Evolutionary conservation across 2,797 vertebrate species (phyloP), one percentile per base, ranked within the genome.

Genomic region (Platyrinchus mystaceus): DNA sequence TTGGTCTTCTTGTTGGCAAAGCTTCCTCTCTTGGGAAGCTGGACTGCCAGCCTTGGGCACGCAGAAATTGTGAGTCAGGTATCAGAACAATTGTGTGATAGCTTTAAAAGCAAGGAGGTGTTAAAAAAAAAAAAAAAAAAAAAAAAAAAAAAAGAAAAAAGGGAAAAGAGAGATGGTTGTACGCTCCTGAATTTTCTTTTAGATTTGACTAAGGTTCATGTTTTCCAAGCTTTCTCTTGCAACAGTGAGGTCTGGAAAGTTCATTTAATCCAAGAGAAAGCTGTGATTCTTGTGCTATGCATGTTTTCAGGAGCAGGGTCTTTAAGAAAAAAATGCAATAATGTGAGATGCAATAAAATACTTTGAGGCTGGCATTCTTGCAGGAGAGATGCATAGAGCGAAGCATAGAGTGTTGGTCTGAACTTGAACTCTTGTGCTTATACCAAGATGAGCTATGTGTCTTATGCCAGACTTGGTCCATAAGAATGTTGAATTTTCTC

Each of bases 211-310:
- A 47, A 76, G 53, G 60, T 66, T 94, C 76, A 59, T 86, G 87
- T 94, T 93, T 95, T 95, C 70, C 90, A 74, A 87, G 28, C 32
- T 44, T 66, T 92, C 59, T 90, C 36, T 52, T 76, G 56, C 52
- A 82, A 67, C 11, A 63, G 9, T 39, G 37, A 37, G 14, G 50
- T 74, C 93, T 95, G 94, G 87, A 93, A 97, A 89, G 47, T 59
- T 66, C 37, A 87, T 97, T 94, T 92, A 77, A 68, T 85, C 55
- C 39, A 70, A 86, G 59, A 73, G 73, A 89, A 95, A 94, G 9
- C 15, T 69, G 62, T 89, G 50, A 84, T 81, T 81, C 69, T 89
- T 75, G 44, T 63, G 69, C 34, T 88, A 55, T 75, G 34, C 28
- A 11, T 81, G 69, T 78, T 93, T 93, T 82, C 82, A 94, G 87